Base-by-base conservation (phyloP, 2,113 vertebrate species). In the Tyto alba region DNA sequence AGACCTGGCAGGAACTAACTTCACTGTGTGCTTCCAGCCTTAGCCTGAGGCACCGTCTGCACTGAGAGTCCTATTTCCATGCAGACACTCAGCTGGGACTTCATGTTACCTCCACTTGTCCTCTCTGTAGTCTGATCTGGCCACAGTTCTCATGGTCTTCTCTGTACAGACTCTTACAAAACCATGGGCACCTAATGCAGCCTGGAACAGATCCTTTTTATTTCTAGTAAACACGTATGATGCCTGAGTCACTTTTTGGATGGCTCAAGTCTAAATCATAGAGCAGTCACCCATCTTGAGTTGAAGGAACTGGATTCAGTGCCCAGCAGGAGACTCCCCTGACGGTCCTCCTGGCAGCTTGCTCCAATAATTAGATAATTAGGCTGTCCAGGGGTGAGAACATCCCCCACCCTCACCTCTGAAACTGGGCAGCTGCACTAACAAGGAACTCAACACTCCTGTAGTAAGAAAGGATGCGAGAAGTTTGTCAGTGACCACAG, bases 261-360 rank as follows among this genome's bases (percentile, higher is more conserved):
- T 34, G 32, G 40, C 29, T 55, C 3, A 38, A n/a, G 4, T 16
- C 21, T 74, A 19, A 43, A 13, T 7, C 11, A 36, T 11, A 40
- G 7, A 43, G 47, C 4, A 52, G n/a, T 8, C 38, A 10, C 23
- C 22, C 7, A 3, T 6, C 16, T 52, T 40, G 19, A 68, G 32
- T 22, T 32, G 40, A 60, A 34, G 57, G 15, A 14, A 7, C n/a
- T 59, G 13, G 14, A 27, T 7, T 48, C 6, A 71, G 3, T 71
- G 26, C 41, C 25, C 38, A 25, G 7, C 27, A n/a, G 32, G 10
- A 88, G 47, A 41, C 3, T 30, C 3, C 20, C 3, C 9, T 29
- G 27, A 8, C 4, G n/a, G 8, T 66, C 21, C 38, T 40, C 13
- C 5, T 0, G 0, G 18, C 16, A 69, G 7, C 13, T 34, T 62